These are phyloP conservation scores for Alosa sapidissima DNA, from an alignment of 2,797 vertebrate species.

Conservation along the genomic window DNA sequence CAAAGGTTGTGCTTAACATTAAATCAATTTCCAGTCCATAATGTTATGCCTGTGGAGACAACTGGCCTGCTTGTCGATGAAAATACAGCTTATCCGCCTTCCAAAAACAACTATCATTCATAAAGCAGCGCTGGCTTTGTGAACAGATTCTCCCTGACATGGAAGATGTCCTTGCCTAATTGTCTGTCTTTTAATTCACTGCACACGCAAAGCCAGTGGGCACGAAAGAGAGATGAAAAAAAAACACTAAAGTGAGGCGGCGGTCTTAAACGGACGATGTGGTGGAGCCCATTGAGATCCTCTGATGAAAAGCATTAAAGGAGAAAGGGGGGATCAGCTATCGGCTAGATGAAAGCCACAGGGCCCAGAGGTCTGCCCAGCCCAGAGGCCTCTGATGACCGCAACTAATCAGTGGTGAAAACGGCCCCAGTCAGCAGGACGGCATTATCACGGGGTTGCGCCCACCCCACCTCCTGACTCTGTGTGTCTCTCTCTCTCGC, in stretches of 20 bases:
- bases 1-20: conserved; percentile 54
- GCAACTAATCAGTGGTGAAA: conserved; percentile 69
- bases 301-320: conserved; percentile 52
- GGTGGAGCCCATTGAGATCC: conserved; percentile 60
- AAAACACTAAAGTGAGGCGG: conserved; percentile 53
- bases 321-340: conserved; percentile 51
- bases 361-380: conserved; percentile 57
- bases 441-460: conserved; percentile 55
- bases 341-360: conserved; percentile 62
- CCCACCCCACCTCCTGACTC: conserved; percentile 47
- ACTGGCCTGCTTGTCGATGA: conserved; percentile 41
- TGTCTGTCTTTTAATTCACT: conserved; percentile 72
- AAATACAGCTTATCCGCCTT: background rate
- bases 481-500: conserved; percentile 24
- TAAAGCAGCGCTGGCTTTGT: conserved; percentile 50
- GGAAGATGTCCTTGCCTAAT: conserved; percentile 75
- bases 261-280: conserved; percentile 66
- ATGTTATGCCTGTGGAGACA: conserved; percentile 28
- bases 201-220: conserved; percentile 58
- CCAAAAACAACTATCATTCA: conserved; percentile 44
- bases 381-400: conserved; percentile 58
- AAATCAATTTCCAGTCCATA: conserved; percentile 54
- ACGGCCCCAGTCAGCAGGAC: conserved; percentile 66
- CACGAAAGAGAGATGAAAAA: conserved; percentile 37
- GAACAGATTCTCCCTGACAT: conserved; percentile 60